Percentiles rank a stretch among this genome's conserved stretches.
These are phyloP conservation scores for Boloria euphrosyne DNA, from an alignment of 2,888 invertebrate genomes.

Conservation along the genomic window DNA sequence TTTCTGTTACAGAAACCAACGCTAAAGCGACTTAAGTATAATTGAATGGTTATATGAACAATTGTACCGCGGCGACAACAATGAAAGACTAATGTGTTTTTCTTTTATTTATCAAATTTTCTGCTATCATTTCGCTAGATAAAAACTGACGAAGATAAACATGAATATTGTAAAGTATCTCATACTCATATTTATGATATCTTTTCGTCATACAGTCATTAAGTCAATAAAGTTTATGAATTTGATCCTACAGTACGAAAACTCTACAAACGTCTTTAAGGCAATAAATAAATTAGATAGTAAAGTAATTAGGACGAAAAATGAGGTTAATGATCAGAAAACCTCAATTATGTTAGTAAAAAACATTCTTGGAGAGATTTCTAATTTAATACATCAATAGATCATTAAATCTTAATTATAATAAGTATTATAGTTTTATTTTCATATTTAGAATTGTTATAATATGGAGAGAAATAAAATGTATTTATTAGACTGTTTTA, in stretches of 20 bases:
- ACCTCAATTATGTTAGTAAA: too few species aligned
- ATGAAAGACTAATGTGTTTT: conserved; percentile 51
- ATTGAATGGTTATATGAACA: conserved; percentile 2
- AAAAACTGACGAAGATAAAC: conserved; percentile 37
- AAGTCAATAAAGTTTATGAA: conserved; percentile 11
- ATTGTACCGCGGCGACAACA: conserved; percentile 26
- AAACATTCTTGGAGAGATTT: background rate
- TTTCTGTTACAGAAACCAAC: background rate
- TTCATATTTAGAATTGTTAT: too few species aligned
- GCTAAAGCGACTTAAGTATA: background rate
- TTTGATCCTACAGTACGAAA: background rate
- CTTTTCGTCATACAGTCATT: conserved; percentile 4
- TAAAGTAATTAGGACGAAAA: background rate
- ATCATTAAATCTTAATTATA: too few species aligned
- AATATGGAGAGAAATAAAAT: too few species aligned
- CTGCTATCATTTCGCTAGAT: conserved; percentile 44
- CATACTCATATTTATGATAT: conserved; percentile 18
- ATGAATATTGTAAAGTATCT: conserved; percentile 15
- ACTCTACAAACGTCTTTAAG: background rate
- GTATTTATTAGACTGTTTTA: too few species aligned
- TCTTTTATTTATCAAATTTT: conserved; percentile 51
- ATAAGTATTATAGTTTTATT: too few species aligned
- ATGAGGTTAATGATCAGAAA: conserved; percentile 5
- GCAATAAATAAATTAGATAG: conserved; percentile 1
- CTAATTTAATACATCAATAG: too few species aligned